Evolutionary conservation across 2,888 invertebrate species (phyloP), one percentile per base, ranked within the genome.

Genomic region (Cephus nigrinus): DNA sequence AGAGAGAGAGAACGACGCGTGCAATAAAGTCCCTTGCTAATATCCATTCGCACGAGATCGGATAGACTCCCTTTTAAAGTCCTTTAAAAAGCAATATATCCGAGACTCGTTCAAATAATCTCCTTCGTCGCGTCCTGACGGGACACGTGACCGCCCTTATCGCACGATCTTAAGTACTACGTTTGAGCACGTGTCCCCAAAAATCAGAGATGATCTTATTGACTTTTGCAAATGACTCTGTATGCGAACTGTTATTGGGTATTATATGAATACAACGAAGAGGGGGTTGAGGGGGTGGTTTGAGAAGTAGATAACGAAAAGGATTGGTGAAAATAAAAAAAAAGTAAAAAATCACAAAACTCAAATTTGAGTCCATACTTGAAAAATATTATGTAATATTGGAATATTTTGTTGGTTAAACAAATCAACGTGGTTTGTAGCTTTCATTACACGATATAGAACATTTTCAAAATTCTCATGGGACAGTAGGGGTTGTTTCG

Each of bases 111-210:
- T 33, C 5, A 23, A 34, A 74, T 74, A 74, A 73, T 55, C 35
- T 32, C 73, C 71, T 35, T 71, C 75, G 36, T 32, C 74, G 35
- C 23, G 36, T 69, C 69, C 34, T 36, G 74, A 73, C 74, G 55
- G 55, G 77, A 82, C 90, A 90, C 90, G 90, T 88, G 90, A 86
- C 79, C 86, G 83, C 84, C 80, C 84, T 87, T 90, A 90, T 90
- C 90, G 79, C 72, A 69, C 79, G 81, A 90, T 90, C 90, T 90
- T 89, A 90, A 90, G 89, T 88, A 90, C 88, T 87, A 87, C 88
- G 88, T 85, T 87, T 84, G 86, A 31, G 71, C 71, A 33, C 71
- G 71, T 71, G 71, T 71, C 31, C 31, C 55, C 55, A 23, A 23
- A 55, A 55, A 55, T 86, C 88, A 84, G 83, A 83, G 82, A 82